Evolutionary conservation across 2,113 vertebrate species (phyloP), one percentile per base, ranked within the genome.

Genomic region (Bettongia penicillata): DNA sequence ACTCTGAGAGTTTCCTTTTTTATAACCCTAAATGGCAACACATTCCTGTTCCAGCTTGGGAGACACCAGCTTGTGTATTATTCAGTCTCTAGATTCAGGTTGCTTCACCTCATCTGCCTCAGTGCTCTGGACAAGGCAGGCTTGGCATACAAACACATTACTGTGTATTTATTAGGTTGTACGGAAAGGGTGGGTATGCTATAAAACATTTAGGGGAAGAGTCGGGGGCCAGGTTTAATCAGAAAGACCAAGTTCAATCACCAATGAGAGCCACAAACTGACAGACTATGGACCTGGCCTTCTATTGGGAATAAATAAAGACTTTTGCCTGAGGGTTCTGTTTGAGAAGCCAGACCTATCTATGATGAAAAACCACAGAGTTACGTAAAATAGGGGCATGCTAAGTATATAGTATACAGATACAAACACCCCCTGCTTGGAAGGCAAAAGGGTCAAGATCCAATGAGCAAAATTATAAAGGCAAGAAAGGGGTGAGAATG

Each of bases 21-120:
- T 0, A 0, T 12, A 93, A 51, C 0, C 0, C 16, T 22, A 93
- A 96, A 96, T 68, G 97, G 68, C 93, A 91, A 84, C 84, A 90
- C 55, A 50, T 93, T 77, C 37, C 3, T 94, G 19, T 93, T 93
- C 90, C 89, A 51, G 92, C 95, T 52, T 2, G 93, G 96, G 97
- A 96, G 84, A 95, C 95, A 97, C 92, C 77, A 97, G 96, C 48
- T 93, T 53, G 52, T 3, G 2, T 12, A 55, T 37, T 9, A 9
- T 28, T 90, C 43, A 37, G 9, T 53, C 3, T 9, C 0, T 47
- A 57, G 93, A 95, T 55, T 53, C n/a, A 0, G 91, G 47, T 91
- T 94, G n/a, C 53, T 94, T 96, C 77, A 12, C 31, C 11, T 0
- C 0, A 53, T 43, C 77, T 26, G 0, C 52, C n/a, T 14, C 1